These are phyloP conservation scores for Lithophane semibrunnea DNA, from an alignment of 2,888 invertebrate species.

Conservation along the genomic window DNA sequence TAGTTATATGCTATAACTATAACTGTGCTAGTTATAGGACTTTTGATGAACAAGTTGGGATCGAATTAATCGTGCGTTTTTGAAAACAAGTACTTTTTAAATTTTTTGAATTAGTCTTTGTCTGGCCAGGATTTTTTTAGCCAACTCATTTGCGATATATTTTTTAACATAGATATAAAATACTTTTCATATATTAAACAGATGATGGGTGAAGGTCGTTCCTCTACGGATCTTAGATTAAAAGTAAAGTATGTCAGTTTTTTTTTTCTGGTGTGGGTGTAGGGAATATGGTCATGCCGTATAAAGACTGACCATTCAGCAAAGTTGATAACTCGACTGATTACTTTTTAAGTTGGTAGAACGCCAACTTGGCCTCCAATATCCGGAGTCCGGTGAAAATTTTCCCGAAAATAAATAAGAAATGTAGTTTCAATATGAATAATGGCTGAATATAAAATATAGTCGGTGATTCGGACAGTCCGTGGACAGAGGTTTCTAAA, in stretches of 20 bases:
- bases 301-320: not conserved
- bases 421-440: not conserved
- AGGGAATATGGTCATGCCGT: not conserved
- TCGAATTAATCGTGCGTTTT: too few relatives aligned
- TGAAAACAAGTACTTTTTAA: too few relatives aligned
- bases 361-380: constrained; percentile 6
- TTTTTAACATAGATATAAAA: too few relatives aligned
- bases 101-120: too few relatives aligned
- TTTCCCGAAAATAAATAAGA: not conserved
- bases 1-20: not conserved
- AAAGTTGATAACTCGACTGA: not conserved
- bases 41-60: not conserved
- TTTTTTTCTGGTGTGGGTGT: not conserved
- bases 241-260: not conserved
- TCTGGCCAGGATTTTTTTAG: too few relatives aligned
- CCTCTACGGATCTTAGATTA: too few relatives aligned
- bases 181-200: too few relatives aligned
- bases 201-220: too few relatives aligned
- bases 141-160: too few relatives aligned
- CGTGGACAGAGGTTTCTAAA: too few relatives aligned
- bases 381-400: not conserved
- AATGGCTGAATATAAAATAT: not conserved
- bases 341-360: not conserved
- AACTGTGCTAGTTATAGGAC: too few relatives aligned
- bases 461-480: not conserved